Evolutionary conservation across 2,797 vertebrate genomes (phyloP).

Genomic region (Oreonectes daqikongensis): DNA sequence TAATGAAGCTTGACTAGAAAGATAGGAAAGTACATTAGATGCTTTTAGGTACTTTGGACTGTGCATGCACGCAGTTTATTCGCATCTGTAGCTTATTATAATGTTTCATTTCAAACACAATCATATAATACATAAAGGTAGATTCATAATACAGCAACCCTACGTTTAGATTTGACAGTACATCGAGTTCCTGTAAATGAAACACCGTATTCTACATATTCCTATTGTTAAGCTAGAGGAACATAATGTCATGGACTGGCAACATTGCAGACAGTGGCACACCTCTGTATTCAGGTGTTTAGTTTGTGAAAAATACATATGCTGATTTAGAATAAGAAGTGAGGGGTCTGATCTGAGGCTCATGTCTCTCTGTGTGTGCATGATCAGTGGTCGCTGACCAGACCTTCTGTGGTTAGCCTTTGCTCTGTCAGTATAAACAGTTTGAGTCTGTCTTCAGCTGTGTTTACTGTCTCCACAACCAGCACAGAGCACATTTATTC

Average conservation of each 20-base stretch:
- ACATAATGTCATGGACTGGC: background rate
- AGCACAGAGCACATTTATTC: slow-evolving; percentile 65
- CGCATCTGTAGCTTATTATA: background rate
- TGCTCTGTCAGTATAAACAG: slow-evolving; percentile 50
- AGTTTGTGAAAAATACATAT: background rate
- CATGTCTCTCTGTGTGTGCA: slow-evolving; percentile 16
- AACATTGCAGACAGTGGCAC: background rate
- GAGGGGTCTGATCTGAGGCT: slow-evolving; percentile 21
- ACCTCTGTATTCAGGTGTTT: background rate
- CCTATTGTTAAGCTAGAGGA: background rate
- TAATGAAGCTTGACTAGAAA: slow-evolving; percentile 18
- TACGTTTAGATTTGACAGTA: background rate
- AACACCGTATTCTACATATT: background rate
- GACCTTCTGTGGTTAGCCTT: slow-evolving; percentile 36
- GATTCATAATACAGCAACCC: background rate
- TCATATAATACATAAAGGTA: background rate
- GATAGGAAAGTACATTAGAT: background rate
- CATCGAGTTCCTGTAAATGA: background rate
- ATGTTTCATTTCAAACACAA: background rate
- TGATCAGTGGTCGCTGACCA: slow-evolving; percentile 26
- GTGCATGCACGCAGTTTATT: background rate
- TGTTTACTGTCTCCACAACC: slow-evolving; percentile 72
- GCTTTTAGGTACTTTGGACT: background rate
- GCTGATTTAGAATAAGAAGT: background rate
- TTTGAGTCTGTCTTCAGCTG: slow-evolving; percentile 63